These are phyloP conservation scores for Actenoides lindsayi DNA, from an alignment of 2,113 vertebrate species.

Conservation along the genomic window DNA sequence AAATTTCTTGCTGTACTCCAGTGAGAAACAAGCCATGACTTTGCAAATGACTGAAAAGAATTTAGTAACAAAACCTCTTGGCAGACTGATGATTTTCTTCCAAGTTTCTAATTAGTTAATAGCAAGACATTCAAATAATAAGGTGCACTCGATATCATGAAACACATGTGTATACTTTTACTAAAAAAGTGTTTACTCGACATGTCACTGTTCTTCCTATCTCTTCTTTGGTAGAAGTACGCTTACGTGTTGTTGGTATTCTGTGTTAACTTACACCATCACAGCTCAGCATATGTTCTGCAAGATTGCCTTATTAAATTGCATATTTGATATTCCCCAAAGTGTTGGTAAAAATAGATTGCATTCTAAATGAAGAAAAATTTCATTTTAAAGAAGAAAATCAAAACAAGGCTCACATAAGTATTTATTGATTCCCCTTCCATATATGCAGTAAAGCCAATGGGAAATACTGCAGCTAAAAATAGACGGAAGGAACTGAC, in stretches of 20 bases:
- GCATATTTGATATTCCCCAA: background rate
- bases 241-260: background rate
- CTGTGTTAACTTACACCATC: background rate
- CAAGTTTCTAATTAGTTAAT: background rate
- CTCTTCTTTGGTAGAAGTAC: background rate
- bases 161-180: background rate
- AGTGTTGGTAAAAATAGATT: background rate
- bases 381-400: background rate
- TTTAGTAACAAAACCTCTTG: background rate
- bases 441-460: background rate
- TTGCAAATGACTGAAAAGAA: background rate
- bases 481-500: constrained; percentile 32
- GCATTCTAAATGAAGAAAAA: too few species aligned
- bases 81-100: background rate
- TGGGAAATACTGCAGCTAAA: constrained; percentile 28
- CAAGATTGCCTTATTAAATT: background rate
- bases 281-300: background rate
- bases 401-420: background rate
- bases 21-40: background rate
- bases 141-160: background rate
- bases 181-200: background rate
- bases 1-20: background rate
- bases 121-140: background rate
- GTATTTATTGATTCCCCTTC: background rate
- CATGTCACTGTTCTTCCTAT: background rate